A percentile compares a stretch with the other conserved stretches of the same genome.
These are phyloP conservation scores for Cotesia chilonis DNA, from an alignment of 1,140 invertebrate genomes.

Conservation along the genomic window DNA sequence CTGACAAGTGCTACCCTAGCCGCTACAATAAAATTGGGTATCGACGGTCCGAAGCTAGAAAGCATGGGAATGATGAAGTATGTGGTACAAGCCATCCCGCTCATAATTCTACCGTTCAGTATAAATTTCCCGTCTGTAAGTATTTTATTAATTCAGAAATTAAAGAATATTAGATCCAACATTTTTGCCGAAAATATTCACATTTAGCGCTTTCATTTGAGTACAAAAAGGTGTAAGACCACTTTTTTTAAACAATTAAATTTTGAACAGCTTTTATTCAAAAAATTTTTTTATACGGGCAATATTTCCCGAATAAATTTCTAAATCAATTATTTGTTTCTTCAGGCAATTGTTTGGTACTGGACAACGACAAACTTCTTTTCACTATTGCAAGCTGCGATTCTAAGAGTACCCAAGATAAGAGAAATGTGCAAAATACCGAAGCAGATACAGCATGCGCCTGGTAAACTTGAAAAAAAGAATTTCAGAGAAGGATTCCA, in stretches of 20 bases:
- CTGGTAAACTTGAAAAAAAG: constrained; percentile 67
- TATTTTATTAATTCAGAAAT: constrained; percentile 34
- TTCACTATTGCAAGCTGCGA: constrained; percentile 81
- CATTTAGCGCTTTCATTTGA: too few relatives aligned
- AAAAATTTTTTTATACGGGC: too few relatives aligned
- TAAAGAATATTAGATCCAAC: not conserved
- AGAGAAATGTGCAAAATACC: constrained; percentile 84
- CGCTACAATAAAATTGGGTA: constrained; percentile 84
- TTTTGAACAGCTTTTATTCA: too few relatives aligned
- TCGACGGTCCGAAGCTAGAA: constrained; percentile 75
- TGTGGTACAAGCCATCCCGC: constrained; percentile 77
- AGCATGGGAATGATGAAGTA: constrained; percentile 78
- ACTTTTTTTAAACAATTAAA: too few relatives aligned
- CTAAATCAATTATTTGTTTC: too few relatives aligned
- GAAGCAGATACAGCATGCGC: constrained; percentile 69
- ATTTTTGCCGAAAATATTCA: too few relatives aligned
- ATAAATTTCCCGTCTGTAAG: constrained; percentile 87
- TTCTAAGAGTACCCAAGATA: constrained; percentile 81
- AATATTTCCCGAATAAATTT: too few relatives aligned
- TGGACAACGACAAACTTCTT: constrained; percentile 92
- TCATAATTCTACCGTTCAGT: constrained; percentile 86
- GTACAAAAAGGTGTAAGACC: too few relatives aligned
- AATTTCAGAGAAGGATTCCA: constrained; percentile 83
- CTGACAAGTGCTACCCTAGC: constrained; percentile 83
- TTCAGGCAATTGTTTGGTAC: constrained; percentile 85